Evolutionary conservation across 2,888 invertebrate species (phyloP).

Genomic region (Steromphala cineraria): DNA sequence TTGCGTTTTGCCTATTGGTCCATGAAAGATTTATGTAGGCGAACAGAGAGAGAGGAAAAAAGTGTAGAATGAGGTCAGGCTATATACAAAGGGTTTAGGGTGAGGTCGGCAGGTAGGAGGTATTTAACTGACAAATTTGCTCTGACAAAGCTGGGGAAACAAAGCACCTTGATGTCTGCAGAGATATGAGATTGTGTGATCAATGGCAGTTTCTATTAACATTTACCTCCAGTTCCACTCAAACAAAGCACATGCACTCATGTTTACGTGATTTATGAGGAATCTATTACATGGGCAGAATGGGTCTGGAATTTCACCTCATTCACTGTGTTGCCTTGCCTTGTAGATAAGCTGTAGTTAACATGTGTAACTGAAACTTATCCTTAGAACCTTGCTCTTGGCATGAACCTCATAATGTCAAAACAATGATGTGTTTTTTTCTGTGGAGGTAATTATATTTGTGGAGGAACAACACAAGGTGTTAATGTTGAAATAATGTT

Average conservation of each 20-base stretch:
- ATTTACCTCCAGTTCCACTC: background rate
- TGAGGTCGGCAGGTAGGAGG: background rate
- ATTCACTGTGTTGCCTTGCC: too few relatives aligned
- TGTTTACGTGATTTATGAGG: too few relatives aligned
- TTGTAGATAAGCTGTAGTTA: too few relatives aligned
- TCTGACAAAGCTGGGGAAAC: background rate
- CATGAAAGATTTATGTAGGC: constrained; percentile 4
- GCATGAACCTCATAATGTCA: too few relatives aligned
- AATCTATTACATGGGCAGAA: too few relatives aligned
- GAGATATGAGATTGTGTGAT: background rate
- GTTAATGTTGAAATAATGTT: too few relatives aligned
- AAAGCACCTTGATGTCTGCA: background rate
- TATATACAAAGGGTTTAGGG: background rate
- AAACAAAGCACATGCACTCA: background rate
- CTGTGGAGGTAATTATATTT: too few relatives aligned
- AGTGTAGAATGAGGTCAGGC: background rate
- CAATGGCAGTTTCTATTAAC: background rate
- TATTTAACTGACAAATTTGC: background rate
- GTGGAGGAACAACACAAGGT: too few relatives aligned
- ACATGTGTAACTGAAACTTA: too few relatives aligned
- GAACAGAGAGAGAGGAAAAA: background rate
- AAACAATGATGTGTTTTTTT: too few relatives aligned
- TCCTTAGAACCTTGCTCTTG: too few relatives aligned
- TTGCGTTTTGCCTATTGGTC: background rate
- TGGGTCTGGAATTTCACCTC: too few relatives aligned